Evolutionary conservation across 2,797 vertebrate species (phyloP).

Genomic region (Podargus strigoides): DNA sequence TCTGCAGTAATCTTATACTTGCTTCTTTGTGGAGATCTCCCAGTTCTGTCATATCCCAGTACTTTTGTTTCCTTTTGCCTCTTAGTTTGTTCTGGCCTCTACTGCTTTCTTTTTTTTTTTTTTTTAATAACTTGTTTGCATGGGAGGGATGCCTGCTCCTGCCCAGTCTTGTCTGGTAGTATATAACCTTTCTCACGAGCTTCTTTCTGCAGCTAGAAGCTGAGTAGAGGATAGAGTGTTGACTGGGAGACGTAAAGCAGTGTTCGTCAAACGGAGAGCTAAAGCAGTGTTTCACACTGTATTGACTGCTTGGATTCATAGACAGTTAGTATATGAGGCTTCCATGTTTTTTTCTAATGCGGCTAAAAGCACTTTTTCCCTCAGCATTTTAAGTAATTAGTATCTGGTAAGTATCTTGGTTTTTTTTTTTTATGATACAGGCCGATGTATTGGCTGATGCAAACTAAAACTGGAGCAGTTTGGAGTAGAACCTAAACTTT

Average conservation of each 20-base stretch:
- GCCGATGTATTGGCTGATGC: fast-evolving
- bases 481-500: neutral
- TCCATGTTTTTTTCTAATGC: neutral
- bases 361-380: neutral
- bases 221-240: neutral
- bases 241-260: neutral
- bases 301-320: neutral
- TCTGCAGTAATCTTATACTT: neutral
- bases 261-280: neutral
- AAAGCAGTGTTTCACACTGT: neutral
- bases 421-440: neutral
- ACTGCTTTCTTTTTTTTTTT: neutral
- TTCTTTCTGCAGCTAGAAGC: neutral
- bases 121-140: neutral
- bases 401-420: neutral
- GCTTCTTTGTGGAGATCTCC: neutral
- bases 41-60: neutral
- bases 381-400: neutral
- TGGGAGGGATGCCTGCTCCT: neutral
- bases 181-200: neutral
- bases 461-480: neutral
- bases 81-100: neutral
- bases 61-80: neutral
- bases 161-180: neutral
- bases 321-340: neutral